Conservation (phyloP, 2,113 vertebrate species). For the Tupaia chinensis region DNA sequence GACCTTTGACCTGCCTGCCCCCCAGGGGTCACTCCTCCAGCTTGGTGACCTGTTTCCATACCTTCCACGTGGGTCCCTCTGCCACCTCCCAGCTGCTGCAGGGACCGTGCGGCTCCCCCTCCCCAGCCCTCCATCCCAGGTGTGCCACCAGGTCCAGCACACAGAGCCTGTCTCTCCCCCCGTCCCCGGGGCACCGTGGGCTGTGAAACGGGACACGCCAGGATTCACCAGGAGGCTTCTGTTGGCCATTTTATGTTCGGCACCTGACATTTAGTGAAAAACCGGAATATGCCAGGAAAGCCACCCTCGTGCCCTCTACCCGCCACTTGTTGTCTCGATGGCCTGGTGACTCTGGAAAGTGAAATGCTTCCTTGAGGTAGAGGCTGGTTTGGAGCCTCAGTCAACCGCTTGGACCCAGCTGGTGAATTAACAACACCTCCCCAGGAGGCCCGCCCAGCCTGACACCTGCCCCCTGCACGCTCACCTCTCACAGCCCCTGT, state of each 20-base stretch:
- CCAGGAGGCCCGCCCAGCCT: not conserved
- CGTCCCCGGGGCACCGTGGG: not conserved
- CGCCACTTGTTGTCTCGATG: conserved; percentile 20
- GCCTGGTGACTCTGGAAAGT: conserved; percentile 43
- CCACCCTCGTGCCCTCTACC: not conserved
- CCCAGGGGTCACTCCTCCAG: not conserved
- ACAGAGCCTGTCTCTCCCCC: not conserved
- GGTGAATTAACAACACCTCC: conserved; percentile 61
- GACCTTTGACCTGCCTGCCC: conserved; percentile 19
- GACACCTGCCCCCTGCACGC: conserved; percentile 53
- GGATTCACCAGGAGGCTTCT: not conserved
- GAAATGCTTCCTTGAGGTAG: conserved; percentile 39
- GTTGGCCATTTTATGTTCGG: conserved; percentile 18
- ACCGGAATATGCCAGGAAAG: conserved; percentile 50
- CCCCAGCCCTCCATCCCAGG: not conserved
- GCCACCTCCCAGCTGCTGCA: not conserved
- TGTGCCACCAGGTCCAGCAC: not conserved
- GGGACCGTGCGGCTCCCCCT: not conserved
- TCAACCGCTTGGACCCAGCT: conserved; percentile 36
- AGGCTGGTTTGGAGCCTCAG: not conserved
- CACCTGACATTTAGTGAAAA: conserved; percentile 42
- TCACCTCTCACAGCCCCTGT: not conserved
- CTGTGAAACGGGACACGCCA: not conserved
- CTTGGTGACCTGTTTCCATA: not conserved
- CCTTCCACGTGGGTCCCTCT: not conserved